Evolutionary conservation across 2,888 invertebrate genomes (phyloP).

Genomic region (Callinectes sapidus): DNA sequence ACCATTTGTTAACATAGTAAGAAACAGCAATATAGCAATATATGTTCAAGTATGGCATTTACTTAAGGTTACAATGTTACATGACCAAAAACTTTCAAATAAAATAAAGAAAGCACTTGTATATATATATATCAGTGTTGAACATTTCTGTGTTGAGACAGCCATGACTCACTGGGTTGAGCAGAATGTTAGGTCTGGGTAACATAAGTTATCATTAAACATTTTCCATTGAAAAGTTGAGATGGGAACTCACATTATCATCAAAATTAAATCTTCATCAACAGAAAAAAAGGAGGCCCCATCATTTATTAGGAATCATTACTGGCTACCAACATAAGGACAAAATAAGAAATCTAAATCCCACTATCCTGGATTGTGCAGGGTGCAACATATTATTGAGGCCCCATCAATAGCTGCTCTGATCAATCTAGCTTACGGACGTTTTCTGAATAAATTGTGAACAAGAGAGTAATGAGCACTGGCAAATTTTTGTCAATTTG

Average conservation of each 20-base stretch:
- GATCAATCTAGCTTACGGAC: background rate
- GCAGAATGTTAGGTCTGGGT: no score
- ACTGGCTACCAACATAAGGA: background rate
- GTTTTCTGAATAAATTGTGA: background rate
- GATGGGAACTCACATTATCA: no score
- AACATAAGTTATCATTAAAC: no score
- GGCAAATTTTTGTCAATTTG: background rate
- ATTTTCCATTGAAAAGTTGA: no score
- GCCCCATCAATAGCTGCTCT: background rate
- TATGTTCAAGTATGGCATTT: background rate
- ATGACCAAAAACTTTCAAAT: no score
- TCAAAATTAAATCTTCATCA: no score
- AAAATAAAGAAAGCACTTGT: no score
- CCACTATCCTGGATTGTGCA: background rate
- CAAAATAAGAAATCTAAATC: background rate
- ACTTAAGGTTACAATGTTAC: background rate
- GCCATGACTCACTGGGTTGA: no score
- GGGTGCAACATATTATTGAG: background rate
- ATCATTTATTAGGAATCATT: background rate
- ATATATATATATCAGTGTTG: no score
- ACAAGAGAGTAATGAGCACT: background rate
- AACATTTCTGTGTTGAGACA: no score
- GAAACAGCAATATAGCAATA: background rate
- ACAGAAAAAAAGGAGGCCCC: no score
- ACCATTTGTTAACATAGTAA: background rate